These are phyloP conservation scores for Microctonus aethiopoides DNA, from an alignment of 2,888 invertebrate species.

Conservation along the genomic window DNA sequence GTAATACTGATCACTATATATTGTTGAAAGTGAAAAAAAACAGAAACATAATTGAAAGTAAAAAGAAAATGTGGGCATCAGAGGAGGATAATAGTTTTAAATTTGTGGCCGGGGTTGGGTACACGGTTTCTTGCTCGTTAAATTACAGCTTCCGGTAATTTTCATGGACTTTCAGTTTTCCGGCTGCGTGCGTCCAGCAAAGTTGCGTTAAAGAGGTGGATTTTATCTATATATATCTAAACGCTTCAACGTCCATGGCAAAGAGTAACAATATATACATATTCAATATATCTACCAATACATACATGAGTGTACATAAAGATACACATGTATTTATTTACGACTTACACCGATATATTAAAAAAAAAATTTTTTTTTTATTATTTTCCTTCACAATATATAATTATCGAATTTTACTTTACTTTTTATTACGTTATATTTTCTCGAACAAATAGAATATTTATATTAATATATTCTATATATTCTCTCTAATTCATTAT, in stretches of 20 bases:
- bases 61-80: constrained; percentile 8
- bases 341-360: too few species aligned
- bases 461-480: not conserved
- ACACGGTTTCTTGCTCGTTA: constrained; percentile 23
- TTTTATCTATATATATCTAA: constrained; percentile 18
- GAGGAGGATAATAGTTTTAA: constrained; percentile 31
- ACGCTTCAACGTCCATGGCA: not conserved
- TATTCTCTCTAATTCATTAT: not conserved
- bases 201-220: constrained; percentile 21
- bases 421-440: too few species aligned
- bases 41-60: constrained; percentile 1
- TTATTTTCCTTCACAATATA: not conserved
- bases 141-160: constrained; percentile 32
- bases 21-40: not conserved
- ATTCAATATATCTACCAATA: constrained; percentile 8
- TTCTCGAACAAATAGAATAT: too few species aligned
- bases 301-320: too few species aligned
- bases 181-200: constrained; percentile 14
- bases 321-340: too few species aligned
- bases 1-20: not conserved
- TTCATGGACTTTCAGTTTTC: constrained; percentile 25
- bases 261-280: not conserved
- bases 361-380: not conserved
- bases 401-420: constrained; percentile 10
- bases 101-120: constrained; percentile 1